phyloP scores from a whole-genome alignment of 2,888 invertebrate genomes.

The Cerceris ruficornis region DNA sequence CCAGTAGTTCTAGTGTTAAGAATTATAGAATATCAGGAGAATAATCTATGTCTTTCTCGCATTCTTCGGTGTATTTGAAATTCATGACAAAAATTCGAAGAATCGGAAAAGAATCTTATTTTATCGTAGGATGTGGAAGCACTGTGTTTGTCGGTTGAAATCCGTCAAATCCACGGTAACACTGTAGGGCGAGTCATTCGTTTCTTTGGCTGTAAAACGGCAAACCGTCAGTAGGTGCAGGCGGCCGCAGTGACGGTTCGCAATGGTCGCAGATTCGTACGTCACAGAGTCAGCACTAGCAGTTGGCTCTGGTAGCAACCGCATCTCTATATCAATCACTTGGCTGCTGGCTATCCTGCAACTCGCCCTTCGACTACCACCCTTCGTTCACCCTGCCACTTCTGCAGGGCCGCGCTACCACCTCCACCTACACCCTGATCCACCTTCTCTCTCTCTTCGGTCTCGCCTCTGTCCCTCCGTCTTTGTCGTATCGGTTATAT shows the following conservation, averaged over 20 bases:
- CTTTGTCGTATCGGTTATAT: slow-evolving; percentile 59
- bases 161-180: neutral
- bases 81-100: neutral
- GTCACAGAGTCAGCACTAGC: slow-evolving; percentile 81
- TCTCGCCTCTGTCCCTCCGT: slow-evolving; percentile 19
- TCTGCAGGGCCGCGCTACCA: slow-evolving; percentile 60
- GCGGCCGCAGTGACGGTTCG: slow-evolving; percentile 70
- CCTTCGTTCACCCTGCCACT: slow-evolving; percentile 66
- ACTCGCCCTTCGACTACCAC: slow-evolving; percentile 69
- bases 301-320: slow-evolving; percentile 77
- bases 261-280: slow-evolving; percentile 77
- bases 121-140: neutral
- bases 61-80: neutral
- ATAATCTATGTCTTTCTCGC: neutral
- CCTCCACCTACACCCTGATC: slow-evolving; percentile 55
- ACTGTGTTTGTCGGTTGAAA: neutral
- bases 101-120: neutral
- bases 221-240: slow-evolving; percentile 46
- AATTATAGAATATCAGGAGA: no score
- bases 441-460: slow-evolving; percentile 13
- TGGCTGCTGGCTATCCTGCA: slow-evolving; percentile 72
- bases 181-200: slow-evolving; percentile 37
- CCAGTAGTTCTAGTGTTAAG: no score
- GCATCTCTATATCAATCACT: slow-evolving; percentile 82
- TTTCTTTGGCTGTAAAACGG: slow-evolving; percentile 56